A percentile compares a stretch with the other conserved stretches of the same genome.
These are phyloP conservation scores for Synanthedon formicaeformis DNA, from an alignment of 2,888 invertebrate species.

Conservation along the genomic window DNA sequence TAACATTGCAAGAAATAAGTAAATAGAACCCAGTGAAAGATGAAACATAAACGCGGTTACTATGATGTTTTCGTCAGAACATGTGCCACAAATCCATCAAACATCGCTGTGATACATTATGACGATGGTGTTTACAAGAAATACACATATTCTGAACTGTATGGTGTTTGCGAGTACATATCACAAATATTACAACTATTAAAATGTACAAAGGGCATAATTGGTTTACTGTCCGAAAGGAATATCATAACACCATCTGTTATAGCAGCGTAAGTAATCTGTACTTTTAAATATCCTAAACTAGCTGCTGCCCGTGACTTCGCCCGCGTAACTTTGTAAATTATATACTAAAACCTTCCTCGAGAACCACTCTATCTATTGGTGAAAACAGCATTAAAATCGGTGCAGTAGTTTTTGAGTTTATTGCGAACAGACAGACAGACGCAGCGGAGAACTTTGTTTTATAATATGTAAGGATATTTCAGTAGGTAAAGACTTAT, in stretches of 20 bases:
- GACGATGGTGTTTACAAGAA: constrained; percentile 32
- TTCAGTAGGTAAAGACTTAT: not conserved
- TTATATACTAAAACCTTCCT: too few species aligned
- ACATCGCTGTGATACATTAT: constrained; percentile 41
- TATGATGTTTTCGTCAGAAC: constrained; percentile 54
- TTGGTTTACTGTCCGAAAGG: constrained; percentile 62
- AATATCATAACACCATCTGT: constrained; percentile 65
- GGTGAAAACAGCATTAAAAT: too few species aligned
- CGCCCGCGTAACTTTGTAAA: too few species aligned
- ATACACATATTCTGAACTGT: constrained; percentile 56
- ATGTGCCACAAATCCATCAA: constrained; percentile 44
- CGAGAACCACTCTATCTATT: too few species aligned
- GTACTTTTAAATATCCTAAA: not conserved
- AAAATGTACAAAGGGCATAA: constrained; percentile 39
- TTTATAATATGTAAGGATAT: not conserved
- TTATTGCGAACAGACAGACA: too few species aligned
- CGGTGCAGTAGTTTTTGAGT: too few species aligned
- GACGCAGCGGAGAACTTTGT: too few species aligned
- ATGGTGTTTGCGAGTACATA: constrained; percentile 56
- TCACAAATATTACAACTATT: constrained; percentile 48
- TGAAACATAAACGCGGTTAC: constrained; percentile 42
- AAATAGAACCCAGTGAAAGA: too few species aligned
- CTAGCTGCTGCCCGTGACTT: too few species aligned
- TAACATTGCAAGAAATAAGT: too few species aligned
- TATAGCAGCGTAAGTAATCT: constrained; percentile 64